A percentile compares a stretch with the other conserved stretches of the same genome.
Evolutionary conservation across 2,888 invertebrate genomes (phyloP).

Genomic region (Spatulosminthurus flaviceps): DNA sequence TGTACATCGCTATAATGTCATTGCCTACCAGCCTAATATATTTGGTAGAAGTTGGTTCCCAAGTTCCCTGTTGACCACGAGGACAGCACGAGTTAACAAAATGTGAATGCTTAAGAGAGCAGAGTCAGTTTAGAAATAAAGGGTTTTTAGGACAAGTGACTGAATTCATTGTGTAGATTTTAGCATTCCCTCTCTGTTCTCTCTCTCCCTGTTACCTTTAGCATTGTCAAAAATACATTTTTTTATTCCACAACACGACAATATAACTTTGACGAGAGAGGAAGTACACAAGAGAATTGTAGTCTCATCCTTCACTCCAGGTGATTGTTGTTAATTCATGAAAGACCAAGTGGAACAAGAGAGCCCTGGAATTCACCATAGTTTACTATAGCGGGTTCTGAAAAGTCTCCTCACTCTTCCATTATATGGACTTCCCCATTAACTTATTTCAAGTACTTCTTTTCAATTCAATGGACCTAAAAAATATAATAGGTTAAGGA

Average conservation of each 20-base stretch:
- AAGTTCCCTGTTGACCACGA: neutral
- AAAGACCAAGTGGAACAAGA: neutral
- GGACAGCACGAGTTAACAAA: neutral
- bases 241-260: slow-evolving; percentile 8
- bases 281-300: slow-evolving; percentile 22
- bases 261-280: neutral
- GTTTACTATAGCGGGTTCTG: neutral
- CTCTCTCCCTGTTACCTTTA: neutral
- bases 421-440: no score
- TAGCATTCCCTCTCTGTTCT: no score
- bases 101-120: neutral
- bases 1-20: no score
- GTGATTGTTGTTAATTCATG: neutral
- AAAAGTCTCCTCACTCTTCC: neutral
- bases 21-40: no score
- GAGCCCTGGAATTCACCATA: neutral
- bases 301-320: neutral
- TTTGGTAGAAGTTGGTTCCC: no score
- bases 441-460: neutral
- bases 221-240: neutral
- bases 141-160: neutral
- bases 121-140: neutral
- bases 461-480: neutral
- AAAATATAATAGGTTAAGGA: neutral
- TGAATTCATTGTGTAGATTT: neutral